phyloP scores from a whole-genome alignment of 2,888 invertebrate species.

The Eulithis testata region DNA sequence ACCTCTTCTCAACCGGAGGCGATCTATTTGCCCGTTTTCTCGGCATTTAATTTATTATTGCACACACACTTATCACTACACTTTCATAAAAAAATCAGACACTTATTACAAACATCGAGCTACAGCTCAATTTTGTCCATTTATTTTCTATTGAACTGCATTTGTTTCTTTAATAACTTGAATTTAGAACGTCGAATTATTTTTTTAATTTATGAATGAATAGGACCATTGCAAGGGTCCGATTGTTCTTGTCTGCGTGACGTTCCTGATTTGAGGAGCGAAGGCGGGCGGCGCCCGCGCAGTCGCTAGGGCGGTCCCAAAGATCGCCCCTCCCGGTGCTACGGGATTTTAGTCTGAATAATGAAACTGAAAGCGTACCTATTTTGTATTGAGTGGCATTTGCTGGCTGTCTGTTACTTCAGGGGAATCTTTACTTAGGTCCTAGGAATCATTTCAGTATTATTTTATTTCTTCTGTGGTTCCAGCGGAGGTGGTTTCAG shows the following conservation, averaged over 20 bases:
- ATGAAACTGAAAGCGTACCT: constrained; percentile 43
- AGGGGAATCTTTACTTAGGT: no score
- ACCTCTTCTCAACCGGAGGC: constrained; percentile 64
- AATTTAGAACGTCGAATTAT: constrained; percentile 11
- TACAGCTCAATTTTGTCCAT: background rate
- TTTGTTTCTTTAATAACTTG: constrained; percentile 33
- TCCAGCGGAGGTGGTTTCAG: no score
- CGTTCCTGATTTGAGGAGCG: constrained; percentile 64
- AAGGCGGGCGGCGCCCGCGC: constrained; percentile 71
- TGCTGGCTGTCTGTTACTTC: no score
- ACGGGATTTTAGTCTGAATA: constrained; percentile 59
- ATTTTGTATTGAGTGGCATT: no score
- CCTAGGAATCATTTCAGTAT: no score
- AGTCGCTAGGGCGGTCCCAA: constrained; percentile 69
- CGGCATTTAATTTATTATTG: constrained; percentile 65
- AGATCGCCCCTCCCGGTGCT: constrained; percentile 68
- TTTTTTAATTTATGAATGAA: constrained; percentile 31
- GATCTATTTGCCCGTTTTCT: constrained; percentile 71
- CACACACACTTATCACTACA: constrained; percentile 42
- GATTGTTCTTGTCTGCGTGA: constrained; percentile 56
- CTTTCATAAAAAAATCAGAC: background rate
- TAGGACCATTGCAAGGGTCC: constrained; percentile 37
- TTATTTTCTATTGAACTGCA: background rate
- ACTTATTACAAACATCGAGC: background rate
- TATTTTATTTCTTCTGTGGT: no score